Base-by-base conservation (phyloP, 2,888 invertebrate genomes). In the Melipona beecheii region DNA sequence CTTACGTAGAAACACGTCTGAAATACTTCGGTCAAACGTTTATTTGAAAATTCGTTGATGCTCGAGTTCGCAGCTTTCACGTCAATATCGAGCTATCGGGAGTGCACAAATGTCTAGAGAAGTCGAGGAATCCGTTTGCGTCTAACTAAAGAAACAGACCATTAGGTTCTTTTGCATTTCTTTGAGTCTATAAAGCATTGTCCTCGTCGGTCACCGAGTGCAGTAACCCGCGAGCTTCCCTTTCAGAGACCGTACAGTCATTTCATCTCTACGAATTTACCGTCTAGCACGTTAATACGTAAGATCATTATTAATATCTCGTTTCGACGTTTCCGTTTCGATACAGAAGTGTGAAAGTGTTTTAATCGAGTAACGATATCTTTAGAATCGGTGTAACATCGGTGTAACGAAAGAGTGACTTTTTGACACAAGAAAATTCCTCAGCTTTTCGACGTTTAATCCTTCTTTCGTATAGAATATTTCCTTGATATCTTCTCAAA, bases 121-220 rank as follows among this genome's bases (percentile, higher is more conserved):
- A 91, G 90, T 89, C 86, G 86, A 90, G 88, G 93, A 92, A 93
- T 93, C 84, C 91, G 90, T 92, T 91, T 90, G 90, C 78, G 92
- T 90, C 93, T 93, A 93, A 93, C 91, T 93, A 93, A 93, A 92
- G 92, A 92, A 89, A 84, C 84, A 65, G 78, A 78, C 85, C 36
- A 58, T 80, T 91, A 85, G 82, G 81, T 92, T 86, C 87, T 91
- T 92, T 94, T 93, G 92, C 93, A 93, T 93, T 93, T 89, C 88
- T 90, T 73, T 71, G 86, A 84, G 91, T 91, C 91, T 94, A 94
- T 94, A 94, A 94, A 94, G 92, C 92, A 91, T 91, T 88, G 91
- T 91, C 86, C 91, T 88, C 81, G 78, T 84, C 90, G 90, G 88
- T 89, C 90, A 90, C 75, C 76, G 90, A 86, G 91, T 91, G 91